Evolutionary conservation across 2,888 invertebrate species (phyloP), one percentile per base, ranked within the genome.

Genomic region (Tribolium freemani): DNA sequence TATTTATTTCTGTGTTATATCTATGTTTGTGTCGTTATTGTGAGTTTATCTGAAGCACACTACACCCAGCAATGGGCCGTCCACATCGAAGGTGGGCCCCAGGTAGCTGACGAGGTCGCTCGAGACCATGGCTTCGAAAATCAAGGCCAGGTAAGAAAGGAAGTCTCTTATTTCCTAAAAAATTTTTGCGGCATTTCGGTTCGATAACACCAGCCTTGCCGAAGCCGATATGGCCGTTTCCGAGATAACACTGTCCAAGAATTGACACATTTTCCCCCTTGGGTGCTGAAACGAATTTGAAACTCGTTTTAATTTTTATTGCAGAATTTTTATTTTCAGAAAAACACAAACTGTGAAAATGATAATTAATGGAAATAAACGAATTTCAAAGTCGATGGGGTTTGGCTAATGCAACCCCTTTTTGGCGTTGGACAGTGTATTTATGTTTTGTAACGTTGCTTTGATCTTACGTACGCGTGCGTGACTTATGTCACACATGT

Each of bases 21-120:
- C 68, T 74, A 70, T 75, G 77, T 80, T 76, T 79, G 77, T 75
- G 78, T 81, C 70, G 75, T 79, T 75, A 69, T 78, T 76, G 78
- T 78, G 75, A 71, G 72, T 72, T 71, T 72, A 60, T 74, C 79
- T 53, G 74, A 78, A 68, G 82, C 84, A 58, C 91, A 92, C 84
- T 96, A 90, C 86, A 93, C 94, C 76, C 93, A 94, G 86, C 94
- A 94, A 86, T 96, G 95, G 94, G 96, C 95, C 74, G 93, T 95
- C 71, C 93, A 94, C 84, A 91, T 96, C 82, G 91, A 92, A 16
- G 92, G 91, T 73, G 90, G 89, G 77, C 87, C 89, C 46, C 85
- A 86, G 54, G 89, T 90, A 68, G 96, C 95, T 48, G 91, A 93
- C 82, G 88, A 88, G 46, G 92, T 96, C 51, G 96, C 96, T 69